Conservation (phyloP, 1,140 invertebrate genomes). For the Drosophila novamexicana region DNA sequence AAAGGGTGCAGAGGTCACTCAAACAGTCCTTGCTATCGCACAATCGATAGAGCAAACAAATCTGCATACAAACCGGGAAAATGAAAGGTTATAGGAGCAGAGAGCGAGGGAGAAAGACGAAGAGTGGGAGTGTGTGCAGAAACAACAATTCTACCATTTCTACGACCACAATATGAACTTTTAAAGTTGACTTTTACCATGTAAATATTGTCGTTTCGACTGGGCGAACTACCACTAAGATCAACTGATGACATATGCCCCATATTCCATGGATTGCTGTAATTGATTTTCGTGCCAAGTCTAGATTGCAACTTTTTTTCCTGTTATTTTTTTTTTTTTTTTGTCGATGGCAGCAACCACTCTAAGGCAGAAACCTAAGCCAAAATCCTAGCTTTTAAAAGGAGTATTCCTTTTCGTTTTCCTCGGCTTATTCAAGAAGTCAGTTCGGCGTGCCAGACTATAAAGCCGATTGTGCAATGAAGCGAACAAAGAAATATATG, state of each 20-base stretch:
- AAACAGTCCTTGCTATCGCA: conserved; percentile 35
- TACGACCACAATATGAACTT: conserved; percentile 41
- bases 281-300: conserved; percentile 6
- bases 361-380: background rate
- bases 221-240: background rate
- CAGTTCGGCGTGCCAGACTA: conserved; percentile 41
- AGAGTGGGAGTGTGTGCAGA: background rate
- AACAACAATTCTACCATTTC: conserved; percentile 34
- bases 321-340: too few relatives aligned
- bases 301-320: background rate
- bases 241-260: background rate
- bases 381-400: background rate
- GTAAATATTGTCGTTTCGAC: conserved; percentile 34
- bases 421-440: conserved; percentile 26
- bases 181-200: conserved; percentile 36
- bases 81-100: background rate
- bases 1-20: conserved; percentile 25
- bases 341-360: background rate
- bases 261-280: background rate
- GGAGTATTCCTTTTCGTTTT: conserved; percentile 3
- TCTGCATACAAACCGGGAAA: conserved; percentile 13
- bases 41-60: conserved; percentile 70
- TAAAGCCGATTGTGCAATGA: conserved; percentile 69
- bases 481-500: conserved; percentile 26
- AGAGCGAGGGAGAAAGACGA: background rate